These are phyloP conservation scores for Euura saliciscinereae DNA, from an alignment of 1,140 invertebrate genomes.

Conservation along the genomic window DNA sequence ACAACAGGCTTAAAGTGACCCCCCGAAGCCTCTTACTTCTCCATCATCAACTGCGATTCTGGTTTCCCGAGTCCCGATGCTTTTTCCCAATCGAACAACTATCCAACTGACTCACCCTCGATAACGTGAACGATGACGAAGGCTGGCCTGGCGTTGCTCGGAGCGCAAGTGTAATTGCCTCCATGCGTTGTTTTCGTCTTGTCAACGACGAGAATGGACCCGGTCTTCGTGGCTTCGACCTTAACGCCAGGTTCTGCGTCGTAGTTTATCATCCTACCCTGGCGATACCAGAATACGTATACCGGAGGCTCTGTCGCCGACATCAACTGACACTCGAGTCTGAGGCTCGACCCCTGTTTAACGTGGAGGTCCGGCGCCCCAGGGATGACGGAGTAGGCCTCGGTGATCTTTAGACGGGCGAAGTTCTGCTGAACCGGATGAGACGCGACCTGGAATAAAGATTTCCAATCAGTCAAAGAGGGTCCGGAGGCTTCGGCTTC, in stretches of 20 bases:
- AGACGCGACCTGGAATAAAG: slow-evolving; percentile 44
- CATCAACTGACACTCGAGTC: slow-evolving; percentile 73
- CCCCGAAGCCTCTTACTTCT: neutral
- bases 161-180: slow-evolving; percentile 74
- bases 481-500: no score
- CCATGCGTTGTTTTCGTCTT: slow-evolving; percentile 65
- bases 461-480: no score
- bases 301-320: slow-evolving; percentile 75
- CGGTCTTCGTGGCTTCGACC: slow-evolving; percentile 56
- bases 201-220: slow-evolving; percentile 62
- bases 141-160: slow-evolving; percentile 71
- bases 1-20: no score
- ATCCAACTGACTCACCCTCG: slow-evolving; percentile 51
- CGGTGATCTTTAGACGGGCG: slow-evolving; percentile 57
- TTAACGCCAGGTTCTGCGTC: slow-evolving; percentile 63
- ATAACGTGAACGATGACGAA: slow-evolving; percentile 74
- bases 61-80: no score
- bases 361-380: slow-evolving; percentile 79
- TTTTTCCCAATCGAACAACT: no score
- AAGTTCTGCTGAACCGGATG: slow-evolving; percentile 53
- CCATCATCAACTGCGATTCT: neutral
- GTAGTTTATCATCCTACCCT: slow-evolving; percentile 76
- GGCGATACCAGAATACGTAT: slow-evolving; percentile 84
- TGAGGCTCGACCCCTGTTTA: slow-evolving; percentile 73
- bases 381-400: slow-evolving; percentile 76